Conservation (phyloP, 2,797 vertebrate species). For the Myoxocephalus aenaeus region DNA sequence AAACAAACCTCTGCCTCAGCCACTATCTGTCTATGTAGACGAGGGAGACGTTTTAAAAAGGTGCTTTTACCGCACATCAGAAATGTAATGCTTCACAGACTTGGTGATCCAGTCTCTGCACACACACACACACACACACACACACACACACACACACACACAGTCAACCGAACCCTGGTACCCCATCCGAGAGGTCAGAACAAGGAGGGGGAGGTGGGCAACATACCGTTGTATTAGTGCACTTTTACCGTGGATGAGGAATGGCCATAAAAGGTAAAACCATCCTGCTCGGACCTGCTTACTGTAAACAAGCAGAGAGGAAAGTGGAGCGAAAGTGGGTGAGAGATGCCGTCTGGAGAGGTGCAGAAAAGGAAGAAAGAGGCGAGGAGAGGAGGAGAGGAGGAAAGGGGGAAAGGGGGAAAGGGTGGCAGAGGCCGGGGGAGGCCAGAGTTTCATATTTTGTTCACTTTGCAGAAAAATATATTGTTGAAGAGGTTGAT, state of each 20-base stretch:
- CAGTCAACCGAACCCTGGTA: slow-evolving; percentile 57
- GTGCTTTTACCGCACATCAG: slow-evolving; percentile 67
- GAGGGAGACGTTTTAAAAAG: slow-evolving; percentile 72
- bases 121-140: slow-evolving; percentile 32
- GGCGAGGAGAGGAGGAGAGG: neutral
- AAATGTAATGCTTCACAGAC: slow-evolving; percentile 42
- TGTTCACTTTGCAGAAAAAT: neutral
- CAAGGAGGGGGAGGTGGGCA: slow-evolving; percentile 66
- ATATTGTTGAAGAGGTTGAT: neutral
- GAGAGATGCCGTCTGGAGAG: slow-evolving; percentile 74
- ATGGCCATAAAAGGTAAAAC: slow-evolving; percentile 91
- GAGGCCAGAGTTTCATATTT: slow-evolving; percentile 1
- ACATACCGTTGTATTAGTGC: slow-evolving; percentile 80
- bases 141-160: slow-evolving; percentile 30
- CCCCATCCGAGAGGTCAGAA: slow-evolving; percentile 71
- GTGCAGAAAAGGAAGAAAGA: slow-evolving; percentile 63
- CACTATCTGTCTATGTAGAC: slow-evolving; percentile 67
- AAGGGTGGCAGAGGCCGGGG: slow-evolving; percentile 27
- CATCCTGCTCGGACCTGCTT: slow-evolving; percentile 85
- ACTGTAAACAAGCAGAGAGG: slow-evolving; percentile 88
- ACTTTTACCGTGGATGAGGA: slow-evolving; percentile 90
- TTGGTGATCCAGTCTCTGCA: slow-evolving; percentile 25
- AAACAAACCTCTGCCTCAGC: slow-evolving; percentile 73
- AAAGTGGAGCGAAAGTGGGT: slow-evolving; percentile 72
- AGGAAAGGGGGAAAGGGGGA: neutral